A percentile compares a stretch with the other conserved stretches of the same genome.
phyloP scores from a whole-genome alignment of 2,888 invertebrate genomes.

The Zonitis immaculata region DNA sequence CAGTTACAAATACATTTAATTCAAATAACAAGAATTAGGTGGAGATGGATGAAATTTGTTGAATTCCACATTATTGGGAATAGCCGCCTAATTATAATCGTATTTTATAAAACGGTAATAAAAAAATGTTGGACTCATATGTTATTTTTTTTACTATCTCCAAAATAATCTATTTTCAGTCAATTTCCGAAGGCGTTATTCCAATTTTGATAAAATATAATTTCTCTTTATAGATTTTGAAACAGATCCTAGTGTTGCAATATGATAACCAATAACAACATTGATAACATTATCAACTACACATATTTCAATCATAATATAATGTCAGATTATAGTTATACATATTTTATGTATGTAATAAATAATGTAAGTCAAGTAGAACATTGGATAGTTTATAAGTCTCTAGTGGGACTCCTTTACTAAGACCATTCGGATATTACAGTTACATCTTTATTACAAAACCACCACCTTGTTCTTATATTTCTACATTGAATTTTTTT shows the following conservation, averaged over 20 bases:
- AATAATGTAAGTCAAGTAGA: conserved; percentile 11
- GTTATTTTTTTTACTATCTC: no score
- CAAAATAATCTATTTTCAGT: conserved; percentile 14
- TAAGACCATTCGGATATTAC: conserved; percentile 4
- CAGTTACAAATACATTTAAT: conserved; percentile 27
- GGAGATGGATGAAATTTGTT: conserved; percentile 11
- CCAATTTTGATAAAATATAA: conserved; percentile 17
- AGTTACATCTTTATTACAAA: conserved; percentile 11
- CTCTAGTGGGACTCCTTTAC: background rate
- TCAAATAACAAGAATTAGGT: conserved; percentile 14
- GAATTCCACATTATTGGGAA: conserved; percentile 2
- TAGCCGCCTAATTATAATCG: no score
- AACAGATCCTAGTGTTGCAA: no score
- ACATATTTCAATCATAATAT: conserved; percentile 13
- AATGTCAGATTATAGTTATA: conserved; percentile 3
- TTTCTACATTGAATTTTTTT: no score
- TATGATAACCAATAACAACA: background rate
- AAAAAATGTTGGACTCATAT: no score
- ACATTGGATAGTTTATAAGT: conserved; percentile 5
- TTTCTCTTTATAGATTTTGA: conserved; percentile 17
- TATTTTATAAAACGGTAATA: no score
- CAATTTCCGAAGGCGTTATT: conserved; percentile 14
- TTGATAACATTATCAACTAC: background rate
- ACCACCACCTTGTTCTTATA: background rate
- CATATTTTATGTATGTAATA: conserved; percentile 16